Evolutionary conservation across 2,888 invertebrate species (phyloP).

Genomic region (Leucoptera coffeella): DNA sequence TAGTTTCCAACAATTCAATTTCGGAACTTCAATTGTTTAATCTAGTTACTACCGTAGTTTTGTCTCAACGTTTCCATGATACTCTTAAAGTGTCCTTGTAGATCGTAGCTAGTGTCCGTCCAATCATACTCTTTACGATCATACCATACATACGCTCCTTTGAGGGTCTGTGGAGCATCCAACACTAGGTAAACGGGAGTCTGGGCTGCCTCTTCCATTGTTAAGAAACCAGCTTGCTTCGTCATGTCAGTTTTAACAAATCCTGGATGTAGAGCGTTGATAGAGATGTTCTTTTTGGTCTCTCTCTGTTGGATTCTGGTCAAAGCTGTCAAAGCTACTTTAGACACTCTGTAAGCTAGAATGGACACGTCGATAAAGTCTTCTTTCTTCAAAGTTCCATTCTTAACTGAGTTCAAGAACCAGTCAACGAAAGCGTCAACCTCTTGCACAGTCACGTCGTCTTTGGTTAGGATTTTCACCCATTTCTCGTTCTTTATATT

Average conservation of each 20-base stretch:
- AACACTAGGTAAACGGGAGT: constrained; percentile 10
- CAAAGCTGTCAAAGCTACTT: constrained; percentile 11
- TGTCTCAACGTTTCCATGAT: too few species aligned
- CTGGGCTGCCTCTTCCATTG: constrained; percentile 8
- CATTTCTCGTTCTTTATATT: constrained; percentile 11
- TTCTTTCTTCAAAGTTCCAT: constrained; percentile 8
- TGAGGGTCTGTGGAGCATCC: constrained; percentile 11
- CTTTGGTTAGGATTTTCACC: constrained; percentile 9
- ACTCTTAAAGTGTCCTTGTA: neutral
- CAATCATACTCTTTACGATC: constrained; percentile 11
- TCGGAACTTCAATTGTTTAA: too few species aligned
- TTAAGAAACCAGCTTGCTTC: constrained; percentile 8
- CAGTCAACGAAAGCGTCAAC: constrained; percentile 11
- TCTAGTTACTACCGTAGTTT: too few species aligned
- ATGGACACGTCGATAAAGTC: constrained; percentile 9
- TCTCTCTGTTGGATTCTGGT: constrained; percentile 10
- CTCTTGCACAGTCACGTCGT: constrained; percentile 9
- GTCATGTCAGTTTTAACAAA: constrained; percentile 12
- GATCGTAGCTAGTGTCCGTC: constrained; percentile 6
- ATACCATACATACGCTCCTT: constrained; percentile 12
- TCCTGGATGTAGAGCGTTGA: constrained; percentile 12
- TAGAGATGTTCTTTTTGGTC: constrained; percentile 9
- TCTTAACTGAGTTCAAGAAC: constrained; percentile 11
- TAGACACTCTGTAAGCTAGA: constrained; percentile 11
- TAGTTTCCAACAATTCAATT: too few species aligned